Base-by-base conservation (phyloP, 2,797 vertebrate genomes). In the Phaenicophaeus curvirostris region DNA sequence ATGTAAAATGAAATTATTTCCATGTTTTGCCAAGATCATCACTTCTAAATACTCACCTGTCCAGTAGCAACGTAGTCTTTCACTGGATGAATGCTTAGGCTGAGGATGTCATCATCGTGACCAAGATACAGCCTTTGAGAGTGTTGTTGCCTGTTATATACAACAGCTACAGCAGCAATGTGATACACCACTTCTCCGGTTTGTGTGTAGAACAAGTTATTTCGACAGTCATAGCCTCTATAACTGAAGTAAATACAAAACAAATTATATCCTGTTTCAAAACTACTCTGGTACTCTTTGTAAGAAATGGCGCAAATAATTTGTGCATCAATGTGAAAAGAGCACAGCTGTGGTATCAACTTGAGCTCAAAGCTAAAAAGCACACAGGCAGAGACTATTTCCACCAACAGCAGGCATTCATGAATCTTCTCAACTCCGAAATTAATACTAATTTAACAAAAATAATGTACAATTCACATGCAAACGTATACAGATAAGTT, bases 171-270 rank as follows among this genome's bases (percentile, higher is more conserved):
- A 1, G 99, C 99, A 0, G 99, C 99, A 30, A 99, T 98, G 33
- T 99, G 99, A 96, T 99, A 99, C 33, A 99, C 98, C 48, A 99
- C 99, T 95, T 99, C 99, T 17, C 99, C 99, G 0, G 98, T 63
- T 97, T 99, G 99, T 0, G 98, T 99, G 98, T 99, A 99, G 97
- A 99, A 99, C 85, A 99, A 98, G 94, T 99, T 99, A 97, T 99
- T 99, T 62, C 99, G 98, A 91, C 99, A 99, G 97, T 99, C 99
- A 4, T 99, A 99, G 81, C 99, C 99, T 65, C 99, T 98, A 35
- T 99, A 99, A 85, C 99, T 99, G 97, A 71, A 97, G 82, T 57
- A 95, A 76, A 96, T 37, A 89, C n/a, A 85, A 91, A 85, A 3
- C 35, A 85, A 54, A 37, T 50, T 65, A 50, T 14, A 66, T 37